These are phyloP conservation scores for Falco concolor DNA, from an alignment of 2,797 vertebrate genomes.

Conservation along the genomic window DNA sequence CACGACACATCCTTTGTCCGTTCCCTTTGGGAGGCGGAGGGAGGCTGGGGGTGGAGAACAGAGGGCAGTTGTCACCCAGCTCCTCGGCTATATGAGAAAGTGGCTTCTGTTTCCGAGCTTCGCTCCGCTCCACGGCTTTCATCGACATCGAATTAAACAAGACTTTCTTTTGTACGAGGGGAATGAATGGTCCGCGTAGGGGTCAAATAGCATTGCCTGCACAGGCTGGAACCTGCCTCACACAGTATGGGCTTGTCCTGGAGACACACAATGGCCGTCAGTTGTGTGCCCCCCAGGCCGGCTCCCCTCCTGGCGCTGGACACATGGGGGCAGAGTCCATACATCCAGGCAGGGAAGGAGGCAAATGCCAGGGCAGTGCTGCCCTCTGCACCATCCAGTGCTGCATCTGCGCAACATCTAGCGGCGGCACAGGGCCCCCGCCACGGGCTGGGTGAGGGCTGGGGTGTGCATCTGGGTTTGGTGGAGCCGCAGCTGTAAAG, in stretches of 20 bases:
- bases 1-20: conserved; percentile 17
- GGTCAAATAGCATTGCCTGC: conserved; percentile 58
- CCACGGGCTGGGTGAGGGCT: neutral
- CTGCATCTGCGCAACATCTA: neutral
- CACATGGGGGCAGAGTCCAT: conserved; percentile 11
- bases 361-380: neutral
- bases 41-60: conserved; percentile 55
- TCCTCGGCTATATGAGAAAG: conserved; percentile 52
- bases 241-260: conserved; percentile 44
- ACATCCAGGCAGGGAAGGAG: neutral
- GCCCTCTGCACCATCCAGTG: neutral
- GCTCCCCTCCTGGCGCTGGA: conserved; percentile 7
- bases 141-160: conserved; percentile 56
- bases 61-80: conserved; percentile 62
- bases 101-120: conserved; percentile 60
- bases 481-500: neutral
- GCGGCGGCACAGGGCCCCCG: neutral
- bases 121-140: conserved; percentile 40
- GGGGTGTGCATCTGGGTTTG: neutral
- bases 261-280: neutral
- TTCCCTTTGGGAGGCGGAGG: neutral
- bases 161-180: conserved; percentile 41
- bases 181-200: conserved; percentile 43
- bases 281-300: neutral
- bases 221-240: conserved; percentile 35